Base-by-base conservation (phyloP, 2,113 vertebrate genomes). In the Cephalopholis sonnerati region DNA sequence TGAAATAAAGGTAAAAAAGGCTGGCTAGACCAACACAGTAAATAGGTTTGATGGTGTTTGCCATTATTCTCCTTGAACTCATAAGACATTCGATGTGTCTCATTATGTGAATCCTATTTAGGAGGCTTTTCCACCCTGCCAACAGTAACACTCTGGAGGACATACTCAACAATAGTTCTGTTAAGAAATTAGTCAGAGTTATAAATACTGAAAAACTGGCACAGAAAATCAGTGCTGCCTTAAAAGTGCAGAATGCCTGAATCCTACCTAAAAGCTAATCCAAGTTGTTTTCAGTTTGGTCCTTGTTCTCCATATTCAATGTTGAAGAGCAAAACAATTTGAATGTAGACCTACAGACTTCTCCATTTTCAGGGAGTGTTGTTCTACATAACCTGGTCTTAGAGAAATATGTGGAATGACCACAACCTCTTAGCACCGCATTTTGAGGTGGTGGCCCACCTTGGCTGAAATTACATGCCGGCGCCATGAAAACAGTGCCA, bases 201-300 rank as follows among this genome's bases (percentile, higher is more conserved):
- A n/a, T 62, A 77, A 5, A 39, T 24, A 36, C 39, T 50, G 39
- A n/a, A 51, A 36, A 50, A 36, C 1, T 22, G 7, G 36, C 24
- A 67, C 3, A 63, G 57, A 8, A 24, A 8, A 29, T 63, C 16
- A 22, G 32, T 6, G 8, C 36, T 27, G 11, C 29, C 3, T 48
- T 65, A 2, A 59, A 74, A 57, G 44, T 0, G 9, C 7, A 4
- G 6, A 63, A 54, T 24, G 32, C 11, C 67, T 18, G 24, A 46
- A 24, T 58, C 11, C 18, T 72, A 4, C 25, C 16, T 51, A 17
- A 50, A 18, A 16, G 3, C 46, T 7, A 51, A 48, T 20, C 55
- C 18, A 25, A 53, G 3, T 53, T 53, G 24, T 70, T 78, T 64
- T 78, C 57, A 63, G 6, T 54, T 50, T 55, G 84, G 62, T 44